Evolutionary conservation across 2,113 vertebrate genomes (phyloP).

Genomic region (Anthoscopus minutus): DNA sequence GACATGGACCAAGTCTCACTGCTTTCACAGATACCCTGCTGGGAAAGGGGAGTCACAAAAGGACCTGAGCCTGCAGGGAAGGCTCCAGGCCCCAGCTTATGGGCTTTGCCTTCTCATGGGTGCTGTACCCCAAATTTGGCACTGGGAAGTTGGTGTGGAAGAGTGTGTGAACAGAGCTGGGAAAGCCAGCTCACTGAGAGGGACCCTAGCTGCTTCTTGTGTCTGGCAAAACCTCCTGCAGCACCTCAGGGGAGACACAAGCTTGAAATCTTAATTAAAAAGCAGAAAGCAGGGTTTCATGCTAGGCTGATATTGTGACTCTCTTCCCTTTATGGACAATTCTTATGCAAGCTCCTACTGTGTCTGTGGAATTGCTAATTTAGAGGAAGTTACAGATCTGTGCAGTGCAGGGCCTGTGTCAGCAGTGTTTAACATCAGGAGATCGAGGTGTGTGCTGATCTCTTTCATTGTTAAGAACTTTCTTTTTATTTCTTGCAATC

Average conservation of each 20-base stretch:
- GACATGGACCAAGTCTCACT: fast-evolving
- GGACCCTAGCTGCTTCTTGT: neutral
- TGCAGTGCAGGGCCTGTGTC: constrained; percentile 32
- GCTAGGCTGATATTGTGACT: constrained; percentile 53
- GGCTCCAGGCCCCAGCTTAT: fast-evolving
- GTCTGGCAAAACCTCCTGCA: neutral
- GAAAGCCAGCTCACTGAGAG: constrained; percentile 18
- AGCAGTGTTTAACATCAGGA: constrained; percentile 43
- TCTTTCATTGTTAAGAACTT: neutral
- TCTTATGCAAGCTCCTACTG: constrained; percentile 57
- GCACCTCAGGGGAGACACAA: constrained; percentile 44
- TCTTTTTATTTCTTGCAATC: neutral
- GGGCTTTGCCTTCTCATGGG: neutral
- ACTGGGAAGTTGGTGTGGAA: neutral
- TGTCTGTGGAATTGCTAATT: constrained; percentile 64
- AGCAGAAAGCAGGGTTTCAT: constrained; percentile 54
- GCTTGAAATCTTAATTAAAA: constrained; percentile 69
- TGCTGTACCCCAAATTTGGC: neutral
- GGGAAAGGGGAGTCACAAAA: neutral
- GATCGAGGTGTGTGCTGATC: constrained; percentile 1
- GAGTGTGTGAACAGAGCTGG: neutral
- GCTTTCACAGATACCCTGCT: neutral
- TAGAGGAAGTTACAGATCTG: constrained; percentile 26
- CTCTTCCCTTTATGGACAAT: constrained; percentile 55
- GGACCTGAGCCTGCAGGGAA: neutral